Evolutionary conservation across 2,113 vertebrate species (phyloP), one percentile per base, ranked within the genome.

Genomic region (Hyperoodon ampullatus): DNA sequence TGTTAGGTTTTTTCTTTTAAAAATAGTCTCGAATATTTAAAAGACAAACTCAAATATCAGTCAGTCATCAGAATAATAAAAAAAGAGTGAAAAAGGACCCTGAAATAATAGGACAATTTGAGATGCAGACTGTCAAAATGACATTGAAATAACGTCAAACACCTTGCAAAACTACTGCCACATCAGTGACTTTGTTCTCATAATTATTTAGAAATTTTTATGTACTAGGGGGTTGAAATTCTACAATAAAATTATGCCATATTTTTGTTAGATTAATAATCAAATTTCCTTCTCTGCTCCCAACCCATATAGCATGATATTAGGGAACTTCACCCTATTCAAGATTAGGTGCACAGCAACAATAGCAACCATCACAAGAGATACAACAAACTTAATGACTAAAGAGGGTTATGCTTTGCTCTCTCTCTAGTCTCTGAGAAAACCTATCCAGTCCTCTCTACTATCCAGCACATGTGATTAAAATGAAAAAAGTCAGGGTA

Each of bases 21-120:
- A 94, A 81, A 80, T 5, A 26, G 35, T 70, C 72, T 89, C 94
- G 63, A 95, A 72, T 85, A 97, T 87, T 87, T 92, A 83, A 92
- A 96, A 86, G 86, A 87, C 55, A 96, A 89, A 75, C 75, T 90
- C 33, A 71, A 71, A 88, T 53, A 95, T 80, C 92, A 84, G 70
- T 72, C 2, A 83, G 58, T 24, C 53, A 87, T 60, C 61, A 68
- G 84, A 95, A 93, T 71, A 71, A 86, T 18, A 83, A 91, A 93
- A n/a, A 55, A 77, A 63, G 28, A 26, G 61, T 71, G 65, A 55
- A 83, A 16, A 90, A 66, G 44, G 53, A 42, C 28, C 71, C 18
- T 92, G n/a, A 82, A 88, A 71, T 82, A 84, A 68, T 11, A 93
- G 83, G 68, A 71, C 68, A 63, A 50, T 55, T 30, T 87, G 75